These are phyloP conservation scores for Tautogolabrus adspersus DNA, from an alignment of 2,113 vertebrate species.

Conservation along the genomic window DNA sequence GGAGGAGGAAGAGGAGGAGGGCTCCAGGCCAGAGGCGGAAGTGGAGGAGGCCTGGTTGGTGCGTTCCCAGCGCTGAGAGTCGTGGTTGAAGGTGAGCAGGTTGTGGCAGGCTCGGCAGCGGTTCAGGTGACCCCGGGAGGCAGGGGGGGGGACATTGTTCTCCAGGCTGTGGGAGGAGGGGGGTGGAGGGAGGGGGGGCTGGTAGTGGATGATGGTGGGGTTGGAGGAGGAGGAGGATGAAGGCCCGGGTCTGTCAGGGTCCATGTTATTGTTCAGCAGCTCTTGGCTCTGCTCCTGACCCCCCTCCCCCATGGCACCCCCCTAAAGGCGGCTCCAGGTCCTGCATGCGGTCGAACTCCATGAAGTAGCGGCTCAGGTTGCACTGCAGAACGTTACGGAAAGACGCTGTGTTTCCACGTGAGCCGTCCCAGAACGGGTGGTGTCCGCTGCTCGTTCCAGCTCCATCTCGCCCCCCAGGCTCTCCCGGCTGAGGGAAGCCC, in stretches of 20 bases:
- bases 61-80: conserved; percentile 98
- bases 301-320: conserved; percentile 77
- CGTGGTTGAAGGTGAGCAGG: conserved; percentile 97
- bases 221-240: conserved; percentile 86
- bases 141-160: conserved; percentile 85
- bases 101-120: conserved; percentile 99
- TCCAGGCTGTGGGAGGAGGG: conserved; percentile 87
- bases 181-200: conserved; percentile 59
- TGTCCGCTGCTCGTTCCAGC: conserved; percentile 86
- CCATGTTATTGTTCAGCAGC: conserved; percentile 95
- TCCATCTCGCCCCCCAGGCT: conserved; percentile 75
- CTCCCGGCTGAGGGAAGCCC: conserved; percentile 86
- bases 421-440: conserved; percentile 83
- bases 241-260: conserved; percentile 91
- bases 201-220: conserved; percentile 85
- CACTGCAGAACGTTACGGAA: conserved; percentile 96
- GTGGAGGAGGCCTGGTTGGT: conserved; percentile 89
- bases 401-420: conserved; percentile 81
- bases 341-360: conserved; percentile 96
- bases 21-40: conserved; percentile 77
- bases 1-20: conserved; percentile 68
- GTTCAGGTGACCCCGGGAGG: conserved; percentile 92
- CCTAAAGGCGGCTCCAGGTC: conserved; percentile 91
- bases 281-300: conserved; percentile 91
- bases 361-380: conserved; percentile 97